Percentiles rank a stretch among this genome's conserved stretches.
phyloP scores from a whole-genome alignment of 2,113 vertebrate genomes.

The Halcyon senegalensis region DNA sequence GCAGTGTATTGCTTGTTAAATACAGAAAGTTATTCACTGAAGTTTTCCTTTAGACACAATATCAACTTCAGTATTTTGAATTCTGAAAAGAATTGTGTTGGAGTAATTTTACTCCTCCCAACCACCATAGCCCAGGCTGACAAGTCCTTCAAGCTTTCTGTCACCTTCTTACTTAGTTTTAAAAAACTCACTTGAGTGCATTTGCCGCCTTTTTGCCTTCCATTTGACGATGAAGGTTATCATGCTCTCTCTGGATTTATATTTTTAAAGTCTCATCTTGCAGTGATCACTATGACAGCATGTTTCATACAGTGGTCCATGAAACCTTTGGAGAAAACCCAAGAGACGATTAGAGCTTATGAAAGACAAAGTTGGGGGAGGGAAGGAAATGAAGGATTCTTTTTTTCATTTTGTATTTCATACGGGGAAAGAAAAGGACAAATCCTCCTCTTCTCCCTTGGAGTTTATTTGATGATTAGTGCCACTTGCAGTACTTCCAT shows the following conservation, averaged over 20 bases:
- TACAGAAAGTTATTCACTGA: not conserved
- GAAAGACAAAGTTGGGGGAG: not conserved
- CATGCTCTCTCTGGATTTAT: not conserved
- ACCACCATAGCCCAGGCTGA: not conserved
- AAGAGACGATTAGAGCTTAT: constrained; percentile 20
- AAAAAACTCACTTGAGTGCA: not conserved
- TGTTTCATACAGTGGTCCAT: not conserved
- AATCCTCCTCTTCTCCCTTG: not conserved
- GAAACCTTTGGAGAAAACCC: constrained; percentile 29
- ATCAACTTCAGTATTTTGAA: not conserved
- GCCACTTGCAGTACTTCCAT: not conserved
- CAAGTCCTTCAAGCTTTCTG: constrained; percentile 13
- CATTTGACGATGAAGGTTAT: constrained; percentile 50
- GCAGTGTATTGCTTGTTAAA: not conserved
- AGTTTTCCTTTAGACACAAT: not conserved
- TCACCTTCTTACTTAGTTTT: not conserved
- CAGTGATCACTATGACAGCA: constrained; percentile 19
- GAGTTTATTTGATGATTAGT: not conserved
- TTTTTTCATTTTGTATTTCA: not conserved
- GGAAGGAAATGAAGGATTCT: not conserved
- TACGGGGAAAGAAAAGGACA: not conserved
- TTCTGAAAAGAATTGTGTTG: not conserved
- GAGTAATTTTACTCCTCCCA: not conserved
- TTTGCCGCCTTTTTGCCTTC: constrained; percentile 7
- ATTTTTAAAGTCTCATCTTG: constrained; percentile 27